phyloP scores from a whole-genome alignment of 2,797 vertebrate species.

The Cynopterus sphinx region DNA sequence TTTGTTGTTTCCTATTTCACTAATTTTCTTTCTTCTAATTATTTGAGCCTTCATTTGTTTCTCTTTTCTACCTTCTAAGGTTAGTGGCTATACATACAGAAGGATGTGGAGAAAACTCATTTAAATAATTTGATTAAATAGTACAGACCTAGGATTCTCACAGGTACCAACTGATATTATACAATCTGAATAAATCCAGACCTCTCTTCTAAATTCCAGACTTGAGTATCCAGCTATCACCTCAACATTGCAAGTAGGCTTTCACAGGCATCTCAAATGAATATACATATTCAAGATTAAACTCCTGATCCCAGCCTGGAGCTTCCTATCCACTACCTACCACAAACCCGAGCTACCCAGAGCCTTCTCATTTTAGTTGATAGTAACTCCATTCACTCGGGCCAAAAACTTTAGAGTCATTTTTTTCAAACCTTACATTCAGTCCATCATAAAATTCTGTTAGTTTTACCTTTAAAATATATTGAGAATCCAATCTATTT shows the following conservation, averaged over 20 bases:
- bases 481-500: neutral
- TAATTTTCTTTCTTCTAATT: conserved; percentile 25
- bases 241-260: neutral
- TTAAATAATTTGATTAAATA: neutral
- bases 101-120: neutral
- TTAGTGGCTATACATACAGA: neutral
- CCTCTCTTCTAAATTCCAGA: neutral
- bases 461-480: neutral
- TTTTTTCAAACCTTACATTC: neutral
- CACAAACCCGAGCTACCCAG: neutral
- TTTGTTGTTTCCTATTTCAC: conserved; percentile 12
- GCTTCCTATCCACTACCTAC: neutral
- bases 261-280: neutral
- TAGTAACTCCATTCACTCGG: neutral
- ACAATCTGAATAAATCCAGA: neutral
- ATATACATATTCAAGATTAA: neutral
- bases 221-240: neutral
- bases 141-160: neutral
- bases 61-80: conserved; percentile 29
- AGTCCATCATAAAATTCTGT: neutral
- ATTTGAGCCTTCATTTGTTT: conserved; percentile 6
- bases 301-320: neutral
- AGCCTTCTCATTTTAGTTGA: neutral
- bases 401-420: neutral
- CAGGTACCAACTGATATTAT: neutral